A percentile compares a stretch with the other conserved stretches of the same genome.
Conservation (phyloP, 2,888 invertebrate species). For the Chalcis sispes region DNA sequence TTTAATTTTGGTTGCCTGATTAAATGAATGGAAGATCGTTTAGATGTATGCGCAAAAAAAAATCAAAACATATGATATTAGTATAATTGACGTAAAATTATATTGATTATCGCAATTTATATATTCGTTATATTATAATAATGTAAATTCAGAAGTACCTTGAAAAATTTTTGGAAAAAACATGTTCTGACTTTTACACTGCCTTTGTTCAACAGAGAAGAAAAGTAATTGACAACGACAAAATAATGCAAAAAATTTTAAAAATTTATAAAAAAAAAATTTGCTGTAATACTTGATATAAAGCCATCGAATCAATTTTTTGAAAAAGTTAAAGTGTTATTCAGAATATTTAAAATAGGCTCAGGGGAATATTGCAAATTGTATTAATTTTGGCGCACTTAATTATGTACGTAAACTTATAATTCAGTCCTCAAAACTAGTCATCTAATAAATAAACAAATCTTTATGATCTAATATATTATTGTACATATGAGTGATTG, state of each 20-base stretch:
- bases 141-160: conserved; percentile 42
- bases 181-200: conserved; percentile 48
- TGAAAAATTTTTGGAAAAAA: conserved; percentile 37
- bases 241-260: conserved; percentile 21
- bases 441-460: conserved; percentile 61
- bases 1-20: conserved; percentile 25
- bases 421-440: conserved; percentile 64
- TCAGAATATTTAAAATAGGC: conserved; percentile 40
- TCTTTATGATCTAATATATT: conserved; percentile 59
- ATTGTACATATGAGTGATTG: conserved; percentile 58
- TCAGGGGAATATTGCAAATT: conserved; percentile 45
- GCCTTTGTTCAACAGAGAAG: conserved; percentile 42
- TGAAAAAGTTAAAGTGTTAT: conserved; percentile 24
- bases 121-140: conserved; percentile 17
- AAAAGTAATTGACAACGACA: conserved; percentile 39
- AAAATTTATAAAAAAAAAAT: conserved; percentile 28
- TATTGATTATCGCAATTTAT: conserved; percentile 11
- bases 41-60: conserved; percentile 24
- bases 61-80: conserved; percentile 39
- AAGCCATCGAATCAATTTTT: conserved; percentile 10
- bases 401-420: conserved; percentile 55
- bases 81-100: conserved; percentile 3
- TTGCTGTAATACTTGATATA: conserved; percentile 14
- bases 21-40: conserved; percentile 18
- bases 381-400: conserved; percentile 48